These are phyloP conservation scores for Thalassophryne amazonica DNA, from an alignment of 2,797 vertebrate genomes.

Conservation along the genomic window DNA sequence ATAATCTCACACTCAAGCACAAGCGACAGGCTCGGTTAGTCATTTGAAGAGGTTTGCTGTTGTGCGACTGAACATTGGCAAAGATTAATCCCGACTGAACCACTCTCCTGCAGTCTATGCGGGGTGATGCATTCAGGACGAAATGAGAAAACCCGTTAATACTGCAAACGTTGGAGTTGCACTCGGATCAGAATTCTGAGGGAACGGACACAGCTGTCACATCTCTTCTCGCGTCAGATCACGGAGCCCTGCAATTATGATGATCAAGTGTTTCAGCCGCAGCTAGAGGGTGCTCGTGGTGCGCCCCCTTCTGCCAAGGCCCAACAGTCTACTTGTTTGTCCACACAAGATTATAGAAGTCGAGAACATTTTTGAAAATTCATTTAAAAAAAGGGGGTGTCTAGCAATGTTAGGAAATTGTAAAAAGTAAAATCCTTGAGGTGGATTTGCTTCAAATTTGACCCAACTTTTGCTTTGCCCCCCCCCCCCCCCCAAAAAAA, in stretches of 20 bases:
- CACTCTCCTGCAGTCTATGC: conserved; percentile 20
- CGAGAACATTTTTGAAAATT: too few species aligned
- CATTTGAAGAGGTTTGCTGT: conserved; percentile 37
- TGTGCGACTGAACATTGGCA: conserved; percentile 16
- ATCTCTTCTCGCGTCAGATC: neutral
- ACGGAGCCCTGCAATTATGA: neutral
- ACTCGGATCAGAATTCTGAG: conserved; percentile 12
- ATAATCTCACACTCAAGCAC: conserved; percentile 61
- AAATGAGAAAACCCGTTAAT: conserved; percentile 51
- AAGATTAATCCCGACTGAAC: conserved; percentile 52
- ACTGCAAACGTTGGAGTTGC: conserved; percentile 17
- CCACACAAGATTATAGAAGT: too few species aligned
- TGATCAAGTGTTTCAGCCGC: conserved; percentile 1
- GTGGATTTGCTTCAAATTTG: too few species aligned
- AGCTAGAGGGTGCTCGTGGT: too few species aligned
- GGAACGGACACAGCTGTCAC: conserved; percentile 3
- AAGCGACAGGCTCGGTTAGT: conserved; percentile 58
- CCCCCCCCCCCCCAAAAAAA: too few species aligned
- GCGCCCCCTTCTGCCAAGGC: too few species aligned
- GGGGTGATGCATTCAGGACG: conserved; percentile 29
- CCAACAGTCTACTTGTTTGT: too few species aligned
- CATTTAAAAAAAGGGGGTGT: too few species aligned
- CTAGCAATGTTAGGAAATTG: too few species aligned
- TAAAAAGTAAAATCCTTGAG: too few species aligned
- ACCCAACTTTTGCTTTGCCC: too few species aligned